Conservation (phyloP, 1,140 invertebrate species). For the Danaus plexippus region DNA sequence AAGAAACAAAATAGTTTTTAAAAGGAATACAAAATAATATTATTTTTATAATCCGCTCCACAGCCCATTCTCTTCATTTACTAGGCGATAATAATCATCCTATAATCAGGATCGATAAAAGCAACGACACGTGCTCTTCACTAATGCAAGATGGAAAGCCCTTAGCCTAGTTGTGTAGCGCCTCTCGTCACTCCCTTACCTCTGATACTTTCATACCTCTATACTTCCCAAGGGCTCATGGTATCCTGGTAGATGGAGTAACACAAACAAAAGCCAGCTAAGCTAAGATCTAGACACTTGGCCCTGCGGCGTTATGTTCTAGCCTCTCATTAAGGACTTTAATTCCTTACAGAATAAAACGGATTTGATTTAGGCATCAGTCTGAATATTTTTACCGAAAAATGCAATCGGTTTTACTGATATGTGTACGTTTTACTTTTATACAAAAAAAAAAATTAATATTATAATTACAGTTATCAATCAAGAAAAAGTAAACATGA, state of each 20-base stretch:
- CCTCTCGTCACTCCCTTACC: slow-evolving; percentile 31
- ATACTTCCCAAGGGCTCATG: slow-evolving; percentile 22
- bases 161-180: slow-evolving; percentile 55
- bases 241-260: slow-evolving; percentile 21
- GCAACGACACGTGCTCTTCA: slow-evolving; percentile 28
- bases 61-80: no score
- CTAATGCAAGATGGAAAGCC: slow-evolving; percentile 42
- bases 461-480: no score
- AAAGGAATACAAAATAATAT: no score
- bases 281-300: slow-evolving; percentile 17
- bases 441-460: no score
- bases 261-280: slow-evolving; percentile 19
- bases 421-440: no score
- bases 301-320: slow-evolving; percentile 23
- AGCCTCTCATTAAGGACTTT: slow-evolving; percentile 24
- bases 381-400: no score
- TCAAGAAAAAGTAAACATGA: no score
- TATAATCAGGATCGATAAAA: slow-evolving; percentile 22
- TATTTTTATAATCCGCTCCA: no score
- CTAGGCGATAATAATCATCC: no score
- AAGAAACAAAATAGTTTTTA: no score
- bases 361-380: slow-evolving; percentile 7
- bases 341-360: slow-evolving; percentile 22
- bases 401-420: no score
- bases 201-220: slow-evolving; percentile 32